Percentiles rank a stretch among this genome's conserved stretches.
These are phyloP conservation scores for Crocodylus rhombifer DNA, from an alignment of 2,797 vertebrate species.

Conservation along the genomic window DNA sequence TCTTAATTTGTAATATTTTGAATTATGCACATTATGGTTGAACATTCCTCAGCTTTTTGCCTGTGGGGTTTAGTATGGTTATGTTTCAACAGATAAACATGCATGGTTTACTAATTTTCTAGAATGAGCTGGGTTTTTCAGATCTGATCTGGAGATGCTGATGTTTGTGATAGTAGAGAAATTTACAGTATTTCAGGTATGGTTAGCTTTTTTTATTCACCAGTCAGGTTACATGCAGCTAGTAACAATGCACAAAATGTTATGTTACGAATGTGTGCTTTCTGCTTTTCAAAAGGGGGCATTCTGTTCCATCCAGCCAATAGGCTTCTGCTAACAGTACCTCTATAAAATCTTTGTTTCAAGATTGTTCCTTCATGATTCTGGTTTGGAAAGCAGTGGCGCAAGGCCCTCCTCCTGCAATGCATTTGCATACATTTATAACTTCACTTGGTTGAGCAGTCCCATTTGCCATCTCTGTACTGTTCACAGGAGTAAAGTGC, in stretches of 20 bases:
- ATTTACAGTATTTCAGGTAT: background rate
- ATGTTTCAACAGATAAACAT: background rate
- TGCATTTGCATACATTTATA: fast-evolving
- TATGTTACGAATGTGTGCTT: background rate
- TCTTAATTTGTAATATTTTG: background rate
- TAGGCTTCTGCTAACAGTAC: background rate
- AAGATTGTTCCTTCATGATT: background rate
- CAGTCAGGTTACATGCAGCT: too few relatives aligned
- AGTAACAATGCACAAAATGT: too few relatives aligned
- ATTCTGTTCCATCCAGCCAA: background rate
- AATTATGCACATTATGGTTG: background rate
- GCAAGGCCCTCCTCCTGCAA: background rate
- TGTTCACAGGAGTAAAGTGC: background rate
- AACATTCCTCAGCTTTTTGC: background rate
- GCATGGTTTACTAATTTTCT: slow-evolving; percentile 17
- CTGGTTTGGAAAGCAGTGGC: background rate
- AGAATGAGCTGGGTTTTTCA: background rate
- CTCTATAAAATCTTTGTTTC: background rate
- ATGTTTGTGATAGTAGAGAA: background rate
- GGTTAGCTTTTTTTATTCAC: background rate
- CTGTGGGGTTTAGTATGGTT: background rate
- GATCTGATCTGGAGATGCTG: background rate
- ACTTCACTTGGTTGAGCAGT: background rate
- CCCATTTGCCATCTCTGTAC: background rate
- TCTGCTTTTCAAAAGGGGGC: background rate